phyloP scores from a whole-genome alignment of 2,113 vertebrate genomes.

The Peromyscus californicus region DNA sequence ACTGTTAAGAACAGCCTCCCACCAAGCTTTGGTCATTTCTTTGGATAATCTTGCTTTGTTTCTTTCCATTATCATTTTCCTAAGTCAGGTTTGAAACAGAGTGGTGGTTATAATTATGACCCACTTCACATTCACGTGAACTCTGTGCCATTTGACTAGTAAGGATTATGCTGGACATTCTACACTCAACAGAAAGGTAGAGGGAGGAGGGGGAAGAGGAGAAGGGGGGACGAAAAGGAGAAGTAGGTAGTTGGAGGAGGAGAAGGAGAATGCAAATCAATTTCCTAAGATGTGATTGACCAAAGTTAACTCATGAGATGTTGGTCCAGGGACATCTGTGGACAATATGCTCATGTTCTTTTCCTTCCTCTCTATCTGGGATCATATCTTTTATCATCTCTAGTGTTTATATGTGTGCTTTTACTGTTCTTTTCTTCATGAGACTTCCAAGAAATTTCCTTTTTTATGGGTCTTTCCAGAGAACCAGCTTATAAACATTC shows the following conservation, averaged over 20 bases:
- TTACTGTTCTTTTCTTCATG: conserved; percentile 5
- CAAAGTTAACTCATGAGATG: conserved; percentile 25
- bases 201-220: background rate
- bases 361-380: background rate
- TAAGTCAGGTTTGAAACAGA: conserved; percentile 11
- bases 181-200: background rate
- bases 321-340: background rate
- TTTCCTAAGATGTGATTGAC: conserved; percentile 40
- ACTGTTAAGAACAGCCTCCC: background rate
- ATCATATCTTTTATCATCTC: background rate
- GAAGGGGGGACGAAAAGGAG: too few relatives aligned
- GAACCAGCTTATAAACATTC: background rate
- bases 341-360: background rate
- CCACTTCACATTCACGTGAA: background rate
- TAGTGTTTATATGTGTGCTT: background rate
- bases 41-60: background rate
- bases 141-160: background rate
- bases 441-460: conserved; percentile 12
- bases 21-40: background rate
- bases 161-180: background rate
- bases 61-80: conserved; percentile 20
- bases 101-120: background rate
- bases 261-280: background rate
- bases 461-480: background rate
- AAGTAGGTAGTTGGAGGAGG: background rate